Evolutionary conservation across 2,797 vertebrate species (phyloP), one percentile per base, ranked within the genome.

Genomic region (Tenualosa ilisha): DNA sequence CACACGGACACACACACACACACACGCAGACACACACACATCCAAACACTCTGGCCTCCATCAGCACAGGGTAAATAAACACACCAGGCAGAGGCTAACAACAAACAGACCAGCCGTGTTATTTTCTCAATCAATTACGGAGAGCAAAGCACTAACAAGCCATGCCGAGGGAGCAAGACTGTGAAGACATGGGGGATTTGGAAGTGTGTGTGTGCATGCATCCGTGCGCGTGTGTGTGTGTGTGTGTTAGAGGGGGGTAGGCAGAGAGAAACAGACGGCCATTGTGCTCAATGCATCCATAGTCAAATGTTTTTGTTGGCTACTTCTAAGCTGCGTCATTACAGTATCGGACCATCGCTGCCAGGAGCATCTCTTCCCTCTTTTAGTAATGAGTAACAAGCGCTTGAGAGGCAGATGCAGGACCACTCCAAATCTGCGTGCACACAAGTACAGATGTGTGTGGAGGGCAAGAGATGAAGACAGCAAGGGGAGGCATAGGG

Each of bases 221-320:
- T 46, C 3, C 31, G 3, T 49, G 46, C 7, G 46, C 6, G 6
- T 50, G 49, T 51, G 50, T 51, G 50, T 9, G 50, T 9, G 50
- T 9, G 75, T 13, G 75, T 13, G 53, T 54, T 81, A 56, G 50
- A 31, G 31, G 31, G 26, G 54, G 22, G 3, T 22, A 20, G 81
- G 31, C 40, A 51, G 84, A 49, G 54, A 81, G n/a, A 81, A 86
- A 79, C 72, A 46, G 40, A 72, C 59, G 3, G 17, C 75, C 86
- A 85, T 85, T 84, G 85, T 88, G 84, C 84, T 83, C 68, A 81
- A 83, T 56, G 81, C 63, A 85, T 82, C 83, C 75, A 83, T 81
- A 81, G 83, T 85, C 31, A 50, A 68, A 85, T 90, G 86, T 88
- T 90, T 82, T 50, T 81, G 83, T 87, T 91, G 86, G 85, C 85